Conservation (phyloP, 2,888 invertebrate genomes). For the Lypha dubia region DNA sequence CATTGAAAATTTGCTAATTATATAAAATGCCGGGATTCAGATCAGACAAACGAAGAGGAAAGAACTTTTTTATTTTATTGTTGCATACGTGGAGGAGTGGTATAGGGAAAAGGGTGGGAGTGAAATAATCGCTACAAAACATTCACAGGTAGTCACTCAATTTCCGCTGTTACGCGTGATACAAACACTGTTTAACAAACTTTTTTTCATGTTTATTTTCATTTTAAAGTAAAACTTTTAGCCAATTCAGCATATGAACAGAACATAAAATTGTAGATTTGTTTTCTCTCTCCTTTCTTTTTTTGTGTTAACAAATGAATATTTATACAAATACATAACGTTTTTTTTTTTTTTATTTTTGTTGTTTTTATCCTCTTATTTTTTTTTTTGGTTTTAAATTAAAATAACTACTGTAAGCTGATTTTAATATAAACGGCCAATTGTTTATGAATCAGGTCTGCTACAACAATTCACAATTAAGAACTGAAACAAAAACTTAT, state of each 20-base stretch:
- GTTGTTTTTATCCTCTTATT: background rate
- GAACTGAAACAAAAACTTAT: constrained; percentile 34
- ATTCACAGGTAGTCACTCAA: constrained; percentile 18
- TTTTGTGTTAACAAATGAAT: constrained; percentile 45
- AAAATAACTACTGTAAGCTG: constrained; percentile 70
- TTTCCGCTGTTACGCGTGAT: constrained; percentile 54
- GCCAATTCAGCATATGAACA: constrained; percentile 20
- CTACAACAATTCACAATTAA: constrained; percentile 65
- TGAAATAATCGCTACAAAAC: constrained; percentile 12
- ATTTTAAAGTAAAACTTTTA: constrained; percentile 18
- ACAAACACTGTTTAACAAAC: constrained; percentile 10
- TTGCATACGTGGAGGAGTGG: background rate
- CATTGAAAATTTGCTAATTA: constrained; percentile 52
- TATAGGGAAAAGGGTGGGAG: background rate
- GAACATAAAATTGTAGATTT: background rate
- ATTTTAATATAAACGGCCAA: constrained; percentile 68
- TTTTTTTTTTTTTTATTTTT: constrained; percentile 14
- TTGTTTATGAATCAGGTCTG: constrained; percentile 71
- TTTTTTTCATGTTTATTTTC: background rate
- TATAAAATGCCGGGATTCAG: constrained; percentile 11
- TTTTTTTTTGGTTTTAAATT: constrained; percentile 57
- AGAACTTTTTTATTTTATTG: background rate
- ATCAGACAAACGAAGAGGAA: background rate
- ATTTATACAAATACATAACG: constrained; percentile 36
- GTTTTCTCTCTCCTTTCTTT: background rate